Evolutionary conservation across 2,888 invertebrate genomes (phyloP), one percentile per base, ranked within the genome.

Genomic region (Ormia ochracea): DNA sequence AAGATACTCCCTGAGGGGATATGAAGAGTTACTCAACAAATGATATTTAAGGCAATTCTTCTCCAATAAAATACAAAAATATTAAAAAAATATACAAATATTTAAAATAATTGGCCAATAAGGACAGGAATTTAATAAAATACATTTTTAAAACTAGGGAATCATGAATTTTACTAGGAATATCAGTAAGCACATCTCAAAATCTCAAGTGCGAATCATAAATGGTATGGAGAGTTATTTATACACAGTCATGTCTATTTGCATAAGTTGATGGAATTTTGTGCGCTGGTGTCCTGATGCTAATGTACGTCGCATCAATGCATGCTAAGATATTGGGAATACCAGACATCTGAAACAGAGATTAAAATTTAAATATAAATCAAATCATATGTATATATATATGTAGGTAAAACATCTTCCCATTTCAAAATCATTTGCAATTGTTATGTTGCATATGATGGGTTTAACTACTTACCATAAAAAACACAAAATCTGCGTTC

Each of bases 221-320:
- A 41, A 87, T 85, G 74, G 82, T 85, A 78, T 87, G 86, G 21
- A 87, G 58, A 3, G 84, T 86, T 23, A 86, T 28, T 9, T 70
- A 81, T 19, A 69, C 26, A 6, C 41, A 23, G 36, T 81, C 77
- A 21, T 81, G 61, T 26, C 86, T 80, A 65, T 88, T 87, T 4
- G 83, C 82, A 77, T 86, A 87, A 4, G 85, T 87, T 1, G 82
- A 85, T 78, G 84, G 84, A 7, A 85, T 82, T 85, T 87, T 87
- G 43, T 84, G 79, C 7, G 78, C 84, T 33, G 85, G 85, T 48
- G 84, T 85, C 59, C 83, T 80, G 9, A 86, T 85, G 2, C 36
- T 50, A 7, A 82, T 75, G 28, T 77, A 81, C 23, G 61, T 77
- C 10, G 73, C 68, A 52, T 79, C 75, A 28, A 81, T 59, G 28